Evolutionary conservation across 1,140 invertebrate species (phyloP), one percentile per base, ranked within the genome.

Genomic region (Drosophila arawakana): DNA sequence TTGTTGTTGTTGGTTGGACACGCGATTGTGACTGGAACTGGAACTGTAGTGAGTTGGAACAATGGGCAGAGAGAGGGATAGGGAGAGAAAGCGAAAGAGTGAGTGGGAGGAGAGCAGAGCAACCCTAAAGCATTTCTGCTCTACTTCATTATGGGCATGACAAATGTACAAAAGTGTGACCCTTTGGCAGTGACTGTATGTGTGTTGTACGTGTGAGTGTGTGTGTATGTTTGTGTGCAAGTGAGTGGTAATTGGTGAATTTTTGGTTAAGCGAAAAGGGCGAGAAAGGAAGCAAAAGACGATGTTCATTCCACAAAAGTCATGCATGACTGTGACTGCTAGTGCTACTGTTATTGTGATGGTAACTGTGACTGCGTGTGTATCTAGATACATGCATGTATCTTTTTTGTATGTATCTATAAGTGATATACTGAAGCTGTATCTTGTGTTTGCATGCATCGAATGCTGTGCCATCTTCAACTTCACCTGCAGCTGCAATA

Each of bases 101-200:
- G 59, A 62, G 46, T 7, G 55, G 35, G 49, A 39, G 34, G n/a
- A 34, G 52, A 41, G 66, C 18, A 55, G 57, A 52, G 49, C 71
- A 73, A 73, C 71, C 71, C 71, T 49, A 61, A 73, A 73, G 63
- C 63, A 54, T 69, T 69, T 69, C 52, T 78, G 80, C 75, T 83
- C 72, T 88, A 88, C 82, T 85, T 88, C 83, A 85, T 85, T 88
- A 85, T 85, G 83, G 65, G 83, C 66, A 88, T 86, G 76, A 77
- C 63, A 73, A 73, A 79, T 63, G 66, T 60, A 37, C 62, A 69
- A 63, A 59, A 63, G 44, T 73, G 54, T 68, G 61, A 35, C 60
- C 67, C 58, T 61, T 44, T 69, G 55, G 57, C 11, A 63, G 50
- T 55, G 37, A 61, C 30, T 60, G 13, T 63, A 46, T 55, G 41